Evolutionary conservation across 2,113 vertebrate species (phyloP), one percentile per base, ranked within the genome.

Genomic region (Ornithorhynchus anatinus): DNA sequence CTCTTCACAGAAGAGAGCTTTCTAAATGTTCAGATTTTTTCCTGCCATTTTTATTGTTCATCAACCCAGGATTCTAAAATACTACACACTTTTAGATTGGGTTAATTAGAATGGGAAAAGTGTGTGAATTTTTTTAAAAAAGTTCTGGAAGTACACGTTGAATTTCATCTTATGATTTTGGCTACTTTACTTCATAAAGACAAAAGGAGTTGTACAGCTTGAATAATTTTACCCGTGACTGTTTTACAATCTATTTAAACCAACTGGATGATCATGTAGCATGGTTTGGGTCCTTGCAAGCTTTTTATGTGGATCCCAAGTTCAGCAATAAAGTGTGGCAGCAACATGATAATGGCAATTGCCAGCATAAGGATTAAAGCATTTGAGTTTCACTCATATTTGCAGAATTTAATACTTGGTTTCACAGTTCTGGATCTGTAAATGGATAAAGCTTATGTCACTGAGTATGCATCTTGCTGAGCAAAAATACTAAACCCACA

Each of bases 1-100:
- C 75, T 66, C 71, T 85, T 81, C 60, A 72, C 51, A 84, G 75
- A 2, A 43, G 64, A 82, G 23, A 66, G 11, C 27, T 47, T 77
- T 43, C 63, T 60, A 56, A 77, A 77, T 10, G 57, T 60, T 71
- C 58, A 0, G 0, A 38, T 43, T 83, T 62, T 48, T 19, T 51
- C 35, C 27, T 31, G 20, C 33, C 42, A 31, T 59, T 67, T 65
- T 27, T 45, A 66, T 38, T 59, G 0, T 36, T 52, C 59, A 39
- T 59, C 69, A 38, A 19, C 10, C 58, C 42, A 44, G 15, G 5
- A 44, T 50, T 29, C 16, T 40, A 63, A 68, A 37, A 19, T 54
- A 62, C 16, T 42, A 12, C 1, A 5, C 0, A 27, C 23, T 80
- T 57, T 42, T 44, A 51, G 64, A 39, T 10, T 52, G 57, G 43